Base-by-base conservation (phyloP, 2,113 vertebrate genomes). In the Coregonus clupeaformis region DNA sequence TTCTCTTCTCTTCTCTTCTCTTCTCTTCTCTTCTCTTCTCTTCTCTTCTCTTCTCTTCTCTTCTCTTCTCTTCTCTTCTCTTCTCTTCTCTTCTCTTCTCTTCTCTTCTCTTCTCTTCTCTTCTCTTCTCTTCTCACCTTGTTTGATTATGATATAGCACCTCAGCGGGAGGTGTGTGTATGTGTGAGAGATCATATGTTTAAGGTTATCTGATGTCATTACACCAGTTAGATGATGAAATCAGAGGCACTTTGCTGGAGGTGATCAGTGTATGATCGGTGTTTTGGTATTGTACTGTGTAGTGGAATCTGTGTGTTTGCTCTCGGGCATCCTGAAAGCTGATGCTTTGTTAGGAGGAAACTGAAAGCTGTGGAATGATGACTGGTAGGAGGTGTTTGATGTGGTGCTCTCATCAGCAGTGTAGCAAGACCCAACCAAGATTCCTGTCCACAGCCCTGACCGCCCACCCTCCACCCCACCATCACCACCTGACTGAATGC, bases 101-200 rank as follows among this genome's bases (percentile, higher is more conserved):
- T 27, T 27, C 27, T 27, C 2, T 27, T n/a, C 1, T n/a, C 30
- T 12, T 68, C 65, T 42, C 13, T 27, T 27, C 27, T 27, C 2
- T 27, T n/a, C 2, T 27, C 1, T 27, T 27, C 2, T 25, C 69
- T 72, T 76, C 25, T 29, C 83, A 82, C 77, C 79, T 89, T n/a
- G n/a, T n/a, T n/a, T 80, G 62, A 75, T 80, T 29, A 67, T 59
- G 80, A 89, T 89, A 87, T 84, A 82, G 81, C 85, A 81, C 79
- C 82, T 79, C 72, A 84, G 68, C n/a, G 66, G 16, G 55, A 77
- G 66, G 30, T 25, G 24, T 55, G 73, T 80, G 30, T 25, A 12
- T 55, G 73, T 80, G 82, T 89, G 87, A 81, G 76, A 85, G 84
- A 80, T 82, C 72, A 84, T 90, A 86, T 86, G 74, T 84, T 83